Base-by-base conservation (phyloP, 2,113 vertebrate species). In the Catharus fuscescens region DNA sequence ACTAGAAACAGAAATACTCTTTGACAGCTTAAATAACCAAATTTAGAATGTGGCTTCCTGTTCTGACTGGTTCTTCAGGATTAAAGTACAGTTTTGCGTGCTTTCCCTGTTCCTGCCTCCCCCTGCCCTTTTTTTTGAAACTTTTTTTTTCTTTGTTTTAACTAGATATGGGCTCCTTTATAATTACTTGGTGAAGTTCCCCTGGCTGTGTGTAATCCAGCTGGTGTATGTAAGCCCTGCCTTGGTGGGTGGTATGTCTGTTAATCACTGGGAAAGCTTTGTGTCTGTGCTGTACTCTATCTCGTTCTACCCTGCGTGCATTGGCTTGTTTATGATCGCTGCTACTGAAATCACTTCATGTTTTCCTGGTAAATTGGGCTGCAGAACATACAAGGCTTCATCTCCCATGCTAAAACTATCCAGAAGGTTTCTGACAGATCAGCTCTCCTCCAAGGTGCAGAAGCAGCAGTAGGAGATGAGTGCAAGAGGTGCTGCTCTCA, bases 11-110 rank as follows among this genome's bases (percentile, higher is more conserved):
- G 93, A 94, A 96, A 94, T 94, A 86, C 77, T 96, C 95, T 93
- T 93, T 95, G 92, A 94, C 92, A 78, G 86, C 95, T 96, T 95
- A 96, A 93, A 96, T 90, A 96, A 96, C 94, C 93, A 97, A 95
- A 95, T 93, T 93, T 90, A 93, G 90, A 96, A 56, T 5, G 61
- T 84, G 86, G 88, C 90, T 93, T 96, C 95, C 94, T 96, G 94
- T 96, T 93, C 95, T 93, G 95, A 96, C 93, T 93, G 94, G 95
- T 95, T 96, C 92, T 95, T 95, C 94, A 93, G 82, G 94, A 93
- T 92, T 94, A 65, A 59, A 92, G 82, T 83, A 77, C 11, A 84
- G 85, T 94, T 95, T 92, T 96, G 76, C 53, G 6, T 94, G 93
- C 76, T 95, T 93, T 88, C 93, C 72, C 87, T 80, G 78, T 86